phyloP scores from a whole-genome alignment of 1,140 invertebrate species.

The Dreissena polymorpha region DNA sequence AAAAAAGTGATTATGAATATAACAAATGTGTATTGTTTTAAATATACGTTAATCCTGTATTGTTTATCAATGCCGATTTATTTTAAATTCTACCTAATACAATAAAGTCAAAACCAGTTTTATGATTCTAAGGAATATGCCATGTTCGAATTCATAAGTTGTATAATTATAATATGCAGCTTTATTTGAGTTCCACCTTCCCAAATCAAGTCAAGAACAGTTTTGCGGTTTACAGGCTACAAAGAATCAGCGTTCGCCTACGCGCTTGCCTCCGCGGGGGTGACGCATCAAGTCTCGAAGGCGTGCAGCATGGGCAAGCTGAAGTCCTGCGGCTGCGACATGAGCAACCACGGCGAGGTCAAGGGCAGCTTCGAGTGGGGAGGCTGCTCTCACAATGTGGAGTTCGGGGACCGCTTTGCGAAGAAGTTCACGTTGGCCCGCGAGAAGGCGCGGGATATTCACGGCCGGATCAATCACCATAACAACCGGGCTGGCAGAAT shows the following conservation, averaged over 20 bases:
- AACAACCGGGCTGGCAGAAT: conserved; percentile 85
- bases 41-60: no score
- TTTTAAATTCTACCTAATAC: no score
- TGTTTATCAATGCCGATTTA: no score
- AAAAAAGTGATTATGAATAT: no score
- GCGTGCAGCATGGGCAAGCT: conserved; percentile 93
- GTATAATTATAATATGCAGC: no score
- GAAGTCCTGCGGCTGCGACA: conserved; percentile 89
- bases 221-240: conserved; percentile 79
- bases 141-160: no score
- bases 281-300: conserved; percentile 90
- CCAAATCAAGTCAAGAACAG: no score
- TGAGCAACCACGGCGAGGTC: conserved; percentile 82
- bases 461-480: conserved; percentile 87
- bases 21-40: no score
- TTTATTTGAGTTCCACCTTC: no score
- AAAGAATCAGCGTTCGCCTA: conserved; percentile 82
- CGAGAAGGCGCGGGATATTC: conserved; percentile 84
- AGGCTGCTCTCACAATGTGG: conserved; percentile 96
- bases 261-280: conserved; percentile 89
- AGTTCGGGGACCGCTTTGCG: conserved; percentile 96
- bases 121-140: no score
- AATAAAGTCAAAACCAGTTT: no score
- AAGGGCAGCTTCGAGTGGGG: conserved; percentile 96
- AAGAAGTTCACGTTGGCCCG: conserved; percentile 94